These are phyloP conservation scores for Pterostichus madidus DNA, from an alignment of 2,888 invertebrate genomes.

Conservation along the genomic window DNA sequence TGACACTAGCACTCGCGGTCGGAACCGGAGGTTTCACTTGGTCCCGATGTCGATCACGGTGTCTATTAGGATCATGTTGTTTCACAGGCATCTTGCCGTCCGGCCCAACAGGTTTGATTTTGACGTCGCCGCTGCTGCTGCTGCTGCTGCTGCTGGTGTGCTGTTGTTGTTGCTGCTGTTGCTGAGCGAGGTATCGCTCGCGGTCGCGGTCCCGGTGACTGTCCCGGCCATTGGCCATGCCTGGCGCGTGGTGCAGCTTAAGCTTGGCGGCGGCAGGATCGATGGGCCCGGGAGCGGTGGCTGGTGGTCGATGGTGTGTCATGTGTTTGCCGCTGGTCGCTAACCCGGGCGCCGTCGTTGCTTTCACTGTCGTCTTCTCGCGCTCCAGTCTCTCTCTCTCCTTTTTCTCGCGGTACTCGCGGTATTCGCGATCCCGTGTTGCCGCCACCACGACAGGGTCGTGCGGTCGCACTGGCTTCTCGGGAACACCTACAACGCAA, in stretches of 20 bases:
- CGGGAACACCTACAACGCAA: constrained; percentile 71
- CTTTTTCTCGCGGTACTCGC: constrained; percentile 83
- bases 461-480: constrained; percentile 73
- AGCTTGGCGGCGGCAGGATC: constrained; percentile 67
- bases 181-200: constrained; percentile 36
- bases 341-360: constrained; percentile 60
- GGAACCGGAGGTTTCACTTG: constrained; percentile 72
- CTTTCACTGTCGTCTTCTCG: constrained; percentile 78
- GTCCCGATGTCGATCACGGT: constrained; percentile 69
- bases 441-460: constrained; percentile 72
- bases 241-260: constrained; percentile 10
- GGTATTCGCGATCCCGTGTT: constrained; percentile 80
- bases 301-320: constrained; percentile 55
- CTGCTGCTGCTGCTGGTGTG: constrained; percentile 37
- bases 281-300: constrained; percentile 67
- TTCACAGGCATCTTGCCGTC: constrained; percentile 42
- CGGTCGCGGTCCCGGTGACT: constrained; percentile 24
- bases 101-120: constrained; percentile 62
- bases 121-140: constrained; percentile 24
- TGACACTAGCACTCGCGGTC: constrained; percentile 39
- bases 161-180: background rate
- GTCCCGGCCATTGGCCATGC: constrained; percentile 42
- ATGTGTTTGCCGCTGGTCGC: constrained; percentile 57
- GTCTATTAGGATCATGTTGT: constrained; percentile 62
- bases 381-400: constrained; percentile 82